These are phyloP conservation scores for Plutella xylostella DNA, from an alignment of 2,888 invertebrate species.

Conservation along the genomic window DNA sequence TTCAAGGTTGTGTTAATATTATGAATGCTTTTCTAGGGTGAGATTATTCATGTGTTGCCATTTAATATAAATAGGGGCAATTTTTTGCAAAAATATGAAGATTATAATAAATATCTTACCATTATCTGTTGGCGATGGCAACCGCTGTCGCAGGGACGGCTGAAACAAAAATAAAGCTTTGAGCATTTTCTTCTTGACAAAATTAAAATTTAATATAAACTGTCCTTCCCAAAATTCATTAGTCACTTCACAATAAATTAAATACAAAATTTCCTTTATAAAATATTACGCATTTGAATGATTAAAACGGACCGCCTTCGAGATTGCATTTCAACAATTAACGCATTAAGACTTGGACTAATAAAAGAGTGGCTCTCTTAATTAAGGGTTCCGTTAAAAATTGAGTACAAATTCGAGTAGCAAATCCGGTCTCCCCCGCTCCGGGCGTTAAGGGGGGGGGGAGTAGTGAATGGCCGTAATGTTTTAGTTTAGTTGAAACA, in stretches of 20 bases:
- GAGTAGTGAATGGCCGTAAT: slow-evolving; percentile 66
- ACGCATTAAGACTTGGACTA: slow-evolving; percentile 66
- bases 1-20: slow-evolving; percentile 1
- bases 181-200: slow-evolving; percentile 9
- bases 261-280: slow-evolving; percentile 21
- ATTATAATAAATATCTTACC: slow-evolving; percentile 31
- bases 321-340: slow-evolving; percentile 70
- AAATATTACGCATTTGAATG: slow-evolving; percentile 59
- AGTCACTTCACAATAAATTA: slow-evolving; percentile 11
- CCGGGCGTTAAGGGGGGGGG: slow-evolving; percentile 30
- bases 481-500: slow-evolving; percentile 69
- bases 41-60: slow-evolving; percentile 8
- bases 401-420: slow-evolving; percentile 70
- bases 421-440: slow-evolving; percentile 38
- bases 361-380: slow-evolving; percentile 66
- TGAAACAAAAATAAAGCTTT: slow-evolving; percentile 41
- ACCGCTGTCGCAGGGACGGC: slow-evolving; percentile 52
- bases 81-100: background rate
- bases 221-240: slow-evolving; percentile 6
- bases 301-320: slow-evolving; percentile 53
- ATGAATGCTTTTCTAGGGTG: slow-evolving; percentile 1
- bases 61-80: no score
- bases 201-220: slow-evolving; percentile 13
- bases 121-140: slow-evolving; percentile 56
- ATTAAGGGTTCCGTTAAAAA: slow-evolving; percentile 68